These are phyloP conservation scores for Epizoanthus illoricatus DNA, from an alignment of 92 coral and sea anemone genomes.

Conservation along the genomic window DNA sequence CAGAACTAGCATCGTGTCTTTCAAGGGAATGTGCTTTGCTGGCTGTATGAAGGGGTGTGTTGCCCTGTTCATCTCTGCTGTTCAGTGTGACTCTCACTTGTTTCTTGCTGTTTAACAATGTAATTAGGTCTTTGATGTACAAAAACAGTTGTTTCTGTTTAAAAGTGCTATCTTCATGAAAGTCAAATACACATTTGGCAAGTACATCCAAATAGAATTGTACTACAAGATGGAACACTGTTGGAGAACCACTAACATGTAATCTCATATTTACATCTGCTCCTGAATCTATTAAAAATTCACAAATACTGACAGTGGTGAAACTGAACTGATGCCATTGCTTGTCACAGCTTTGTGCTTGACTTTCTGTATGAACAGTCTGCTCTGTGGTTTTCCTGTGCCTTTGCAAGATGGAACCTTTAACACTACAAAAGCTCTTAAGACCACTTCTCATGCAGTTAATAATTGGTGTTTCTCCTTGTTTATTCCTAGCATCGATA, in stretches of 20 bases:
- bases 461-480: neutral
- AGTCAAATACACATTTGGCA: too few relatives aligned
- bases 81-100: neutral
- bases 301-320: neutral
- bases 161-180: too few relatives aligned
- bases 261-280: too few relatives aligned
- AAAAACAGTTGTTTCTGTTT: neutral
- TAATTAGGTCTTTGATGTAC: neutral
- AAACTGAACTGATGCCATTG: too few relatives aligned
- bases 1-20: neutral
- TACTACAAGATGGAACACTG: too few relatives aligned
- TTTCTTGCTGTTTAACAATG: neutral
- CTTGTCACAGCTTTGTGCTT: too few relatives aligned
- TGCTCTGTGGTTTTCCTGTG: neutral
- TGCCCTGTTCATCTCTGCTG: conserved; percentile 8
- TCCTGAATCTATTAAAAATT: neutral
- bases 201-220: too few relatives aligned
- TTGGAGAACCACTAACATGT: too few relatives aligned
- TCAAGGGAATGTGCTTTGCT: neutral
- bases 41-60: conserved; percentile 10
- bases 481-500: neutral
- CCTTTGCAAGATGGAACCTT: neutral
- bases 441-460: too few relatives aligned
- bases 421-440: too few relatives aligned
- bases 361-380: too few relatives aligned